Percentiles rank a stretch among this genome's conserved stretches.
These are phyloP conservation scores for Myodes glareolus DNA, from an alignment of 2,113 vertebrate genomes.

Conservation along the genomic window DNA sequence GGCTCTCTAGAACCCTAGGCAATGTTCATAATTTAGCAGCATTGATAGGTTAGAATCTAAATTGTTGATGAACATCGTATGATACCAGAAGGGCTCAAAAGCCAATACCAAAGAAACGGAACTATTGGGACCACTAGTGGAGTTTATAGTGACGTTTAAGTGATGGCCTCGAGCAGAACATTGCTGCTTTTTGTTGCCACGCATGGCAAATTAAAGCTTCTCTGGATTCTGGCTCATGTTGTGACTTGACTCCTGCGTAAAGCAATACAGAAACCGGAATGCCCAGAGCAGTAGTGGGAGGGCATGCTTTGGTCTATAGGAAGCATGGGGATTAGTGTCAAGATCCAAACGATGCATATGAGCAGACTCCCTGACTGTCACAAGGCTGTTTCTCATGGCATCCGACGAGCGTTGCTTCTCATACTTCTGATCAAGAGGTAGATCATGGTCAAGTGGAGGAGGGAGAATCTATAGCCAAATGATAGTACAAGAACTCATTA, in stretches of 20 bases:
- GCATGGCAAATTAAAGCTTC: background rate
- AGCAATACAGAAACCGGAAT: background rate
- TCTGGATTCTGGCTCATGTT: background rate
- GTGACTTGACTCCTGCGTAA: background rate
- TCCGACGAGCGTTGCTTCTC: background rate
- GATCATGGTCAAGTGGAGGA: too few relatives aligned
- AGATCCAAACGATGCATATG: background rate
- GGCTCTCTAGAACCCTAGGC: background rate
- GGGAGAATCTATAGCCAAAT: background rate
- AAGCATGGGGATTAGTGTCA: background rate
- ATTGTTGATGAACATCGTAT: background rate
- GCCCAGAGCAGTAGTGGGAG: fast-evolving
- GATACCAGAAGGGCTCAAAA: background rate
- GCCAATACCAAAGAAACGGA: conserved; percentile 22
- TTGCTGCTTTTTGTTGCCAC: background rate
- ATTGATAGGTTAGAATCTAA: background rate
- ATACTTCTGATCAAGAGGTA: background rate
- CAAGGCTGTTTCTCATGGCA: background rate
- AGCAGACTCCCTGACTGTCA: background rate
- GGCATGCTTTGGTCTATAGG: background rate
- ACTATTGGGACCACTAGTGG: background rate
- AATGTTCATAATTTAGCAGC: conserved; percentile 30
- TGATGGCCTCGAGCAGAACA: background rate
- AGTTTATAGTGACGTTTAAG: background rate
- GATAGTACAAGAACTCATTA: background rate